Evolutionary conservation across 2,113 vertebrate species (phyloP).

Genomic region (Takifugu bimaculatus): DNA sequence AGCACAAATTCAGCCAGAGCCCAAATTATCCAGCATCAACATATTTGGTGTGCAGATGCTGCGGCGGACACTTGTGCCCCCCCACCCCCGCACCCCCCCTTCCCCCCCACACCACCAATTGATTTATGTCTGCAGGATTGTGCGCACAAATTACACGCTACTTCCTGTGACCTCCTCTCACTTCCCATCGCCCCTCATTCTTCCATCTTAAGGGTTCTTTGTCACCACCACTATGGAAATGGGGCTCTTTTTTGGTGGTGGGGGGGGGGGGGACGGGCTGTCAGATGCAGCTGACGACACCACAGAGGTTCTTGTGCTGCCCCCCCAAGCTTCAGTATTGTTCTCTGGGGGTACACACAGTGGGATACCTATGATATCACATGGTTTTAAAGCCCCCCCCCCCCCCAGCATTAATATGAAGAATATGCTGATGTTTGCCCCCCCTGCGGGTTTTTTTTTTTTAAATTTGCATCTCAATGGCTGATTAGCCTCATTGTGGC

Average conservation of each 20-base stretch:
- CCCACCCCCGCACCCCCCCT: too few relatives aligned
- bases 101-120: neutral
- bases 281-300: neutral
- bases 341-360: constrained; percentile 20
- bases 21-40: constrained; percentile 1
- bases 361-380: constrained; percentile 15
- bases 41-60: neutral
- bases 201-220: neutral
- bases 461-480: constrained; percentile 65
- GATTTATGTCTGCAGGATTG: constrained; percentile 1
- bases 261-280: too few relatives aligned
- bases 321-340: constrained; percentile 23
- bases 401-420: constrained; percentile 40
- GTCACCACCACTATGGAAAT: constrained; percentile 30
- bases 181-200: constrained; percentile 3
- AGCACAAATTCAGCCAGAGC: constrained; percentile 32
- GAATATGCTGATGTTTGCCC: constrained; percentile 56
- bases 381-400: constrained; percentile 18
- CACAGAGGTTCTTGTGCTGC: constrained; percentile 8
- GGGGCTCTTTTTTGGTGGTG: neutral
- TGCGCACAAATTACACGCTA: neutral
- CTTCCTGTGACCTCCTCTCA: constrained; percentile 17
- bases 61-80: too few relatives aligned
- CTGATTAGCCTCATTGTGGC: constrained; percentile 41
- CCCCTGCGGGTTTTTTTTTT: constrained; percentile 43